Evolutionary conservation across 2,797 vertebrate species (phyloP).

Genomic region (Danio jaintianensis): DNA sequence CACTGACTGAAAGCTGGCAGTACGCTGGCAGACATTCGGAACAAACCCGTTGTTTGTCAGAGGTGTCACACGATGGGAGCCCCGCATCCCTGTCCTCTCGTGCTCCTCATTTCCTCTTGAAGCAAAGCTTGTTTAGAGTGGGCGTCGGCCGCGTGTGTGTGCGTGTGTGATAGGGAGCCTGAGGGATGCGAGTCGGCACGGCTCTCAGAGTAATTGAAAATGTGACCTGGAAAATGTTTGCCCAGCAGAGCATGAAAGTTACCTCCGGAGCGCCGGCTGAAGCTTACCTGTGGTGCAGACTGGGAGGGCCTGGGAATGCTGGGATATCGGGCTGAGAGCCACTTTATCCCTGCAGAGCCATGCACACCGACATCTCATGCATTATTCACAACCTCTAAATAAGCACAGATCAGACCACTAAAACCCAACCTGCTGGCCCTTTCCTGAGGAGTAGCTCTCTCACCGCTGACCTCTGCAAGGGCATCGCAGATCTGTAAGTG

Average conservation of each 20-base stretch:
- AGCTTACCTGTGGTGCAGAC: slow-evolving; percentile 78
- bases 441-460: slow-evolving; percentile 74
- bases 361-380: slow-evolving; percentile 79
- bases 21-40: slow-evolving; percentile 26
- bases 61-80: slow-evolving; percentile 34
- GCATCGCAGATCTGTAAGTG: slow-evolving; percentile 37
- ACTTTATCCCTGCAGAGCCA: slow-evolving; percentile 80
- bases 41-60: slow-evolving; percentile 47
- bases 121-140: slow-evolving; percentile 61
- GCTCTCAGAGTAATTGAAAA: slow-evolving; percentile 87
- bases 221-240: slow-evolving; percentile 88
- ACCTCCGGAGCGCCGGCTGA: slow-evolving; percentile 75
- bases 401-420: slow-evolving; percentile 80
- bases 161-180: slow-evolving; percentile 64
- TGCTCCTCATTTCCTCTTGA: slow-evolving; percentile 35
- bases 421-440: slow-evolving; percentile 61
- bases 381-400: slow-evolving; percentile 88
- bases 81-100: slow-evolving; percentile 24
- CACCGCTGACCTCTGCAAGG: slow-evolving; percentile 79
- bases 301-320: slow-evolving; percentile 76
- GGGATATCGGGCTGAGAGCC: slow-evolving; percentile 83
- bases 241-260: slow-evolving; percentile 86
- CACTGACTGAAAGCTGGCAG: slow-evolving; percentile 37
- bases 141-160: slow-evolving; percentile 54
- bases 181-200: slow-evolving; percentile 72